These are phyloP conservation scores for Coracopsis vasa DNA, from an alignment of 2,113 vertebrate genomes.

Conservation along the genomic window DNA sequence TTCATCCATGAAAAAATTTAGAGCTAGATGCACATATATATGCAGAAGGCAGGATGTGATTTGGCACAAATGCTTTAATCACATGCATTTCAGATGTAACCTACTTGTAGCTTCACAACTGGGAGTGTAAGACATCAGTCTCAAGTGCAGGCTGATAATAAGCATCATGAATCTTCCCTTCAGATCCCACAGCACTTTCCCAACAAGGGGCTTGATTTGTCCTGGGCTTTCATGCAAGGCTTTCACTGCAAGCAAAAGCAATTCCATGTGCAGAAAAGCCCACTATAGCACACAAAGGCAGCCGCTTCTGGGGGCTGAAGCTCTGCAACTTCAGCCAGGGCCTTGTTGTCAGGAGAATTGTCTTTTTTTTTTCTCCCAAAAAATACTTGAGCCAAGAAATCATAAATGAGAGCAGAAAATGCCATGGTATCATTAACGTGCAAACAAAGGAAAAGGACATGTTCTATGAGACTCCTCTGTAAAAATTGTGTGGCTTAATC, in stretches of 20 bases:
- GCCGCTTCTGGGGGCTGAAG: background rate
- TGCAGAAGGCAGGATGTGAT: background rate
- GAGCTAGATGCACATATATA: background rate
- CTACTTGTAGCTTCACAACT: background rate
- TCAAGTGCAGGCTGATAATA: background rate
- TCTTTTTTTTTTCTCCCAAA: background rate
- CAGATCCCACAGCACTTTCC: background rate
- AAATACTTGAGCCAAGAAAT: background rate
- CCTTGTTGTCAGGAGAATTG: background rate
- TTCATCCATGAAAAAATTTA: background rate
- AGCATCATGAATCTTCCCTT: slow-evolving; percentile 40
- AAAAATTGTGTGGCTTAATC: background rate
- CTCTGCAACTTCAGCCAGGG: background rate
- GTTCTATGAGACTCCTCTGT: background rate
- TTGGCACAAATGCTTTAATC: background rate
- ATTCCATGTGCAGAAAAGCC: background rate
- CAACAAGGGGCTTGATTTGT: background rate
- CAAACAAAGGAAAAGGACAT: background rate
- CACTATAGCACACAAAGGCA: background rate
- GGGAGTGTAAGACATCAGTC: background rate
- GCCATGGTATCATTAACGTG: background rate
- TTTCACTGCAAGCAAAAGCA: slow-evolving; percentile 26
- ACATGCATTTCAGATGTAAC: background rate
- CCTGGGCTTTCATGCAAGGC: background rate
- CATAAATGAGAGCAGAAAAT: background rate